Evolutionary conservation across 2,797 vertebrate species (phyloP).

Genomic region (Lacerta agilis): DNA sequence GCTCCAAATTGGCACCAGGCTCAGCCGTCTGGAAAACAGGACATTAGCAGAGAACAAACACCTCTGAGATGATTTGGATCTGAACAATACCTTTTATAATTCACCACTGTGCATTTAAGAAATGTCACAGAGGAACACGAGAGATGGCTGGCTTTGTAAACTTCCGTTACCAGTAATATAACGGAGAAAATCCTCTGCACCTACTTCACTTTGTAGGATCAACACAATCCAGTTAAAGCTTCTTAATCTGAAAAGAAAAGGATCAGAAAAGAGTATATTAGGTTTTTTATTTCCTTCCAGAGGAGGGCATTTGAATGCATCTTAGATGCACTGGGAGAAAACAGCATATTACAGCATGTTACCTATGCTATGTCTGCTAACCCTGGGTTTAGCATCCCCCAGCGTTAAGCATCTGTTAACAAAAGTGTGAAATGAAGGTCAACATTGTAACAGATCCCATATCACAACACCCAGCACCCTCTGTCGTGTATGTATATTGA

Average conservation of each 20-base stretch:
- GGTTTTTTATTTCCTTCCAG: background rate
- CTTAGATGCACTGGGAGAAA: background rate
- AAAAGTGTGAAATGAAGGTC: background rate
- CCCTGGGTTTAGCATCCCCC: background rate
- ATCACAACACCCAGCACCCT: background rate
- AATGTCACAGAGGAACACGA: background rate
- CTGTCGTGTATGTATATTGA: too few species aligned
- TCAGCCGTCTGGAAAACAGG: background rate
- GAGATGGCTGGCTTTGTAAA: background rate
- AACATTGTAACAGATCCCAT: background rate
- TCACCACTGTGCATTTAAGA: background rate
- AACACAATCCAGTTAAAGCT: conserved; percentile 2
- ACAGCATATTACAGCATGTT: background rate
- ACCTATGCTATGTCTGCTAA: background rate
- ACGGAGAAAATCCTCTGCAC: background rate
- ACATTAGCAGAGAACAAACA: background rate
- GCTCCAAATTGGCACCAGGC: background rate
- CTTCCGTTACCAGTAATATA: background rate
- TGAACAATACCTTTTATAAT: background rate
- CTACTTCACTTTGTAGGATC: background rate
- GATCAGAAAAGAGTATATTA: background rate
- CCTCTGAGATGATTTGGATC: background rate
- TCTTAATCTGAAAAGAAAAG: background rate
- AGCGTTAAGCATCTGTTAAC: background rate
- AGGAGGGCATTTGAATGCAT: background rate